Evolutionary conservation across 37 sponge, comb jelly and placozoan species (phyloP).

Genomic region (Hormiphora californensis): DNA sequence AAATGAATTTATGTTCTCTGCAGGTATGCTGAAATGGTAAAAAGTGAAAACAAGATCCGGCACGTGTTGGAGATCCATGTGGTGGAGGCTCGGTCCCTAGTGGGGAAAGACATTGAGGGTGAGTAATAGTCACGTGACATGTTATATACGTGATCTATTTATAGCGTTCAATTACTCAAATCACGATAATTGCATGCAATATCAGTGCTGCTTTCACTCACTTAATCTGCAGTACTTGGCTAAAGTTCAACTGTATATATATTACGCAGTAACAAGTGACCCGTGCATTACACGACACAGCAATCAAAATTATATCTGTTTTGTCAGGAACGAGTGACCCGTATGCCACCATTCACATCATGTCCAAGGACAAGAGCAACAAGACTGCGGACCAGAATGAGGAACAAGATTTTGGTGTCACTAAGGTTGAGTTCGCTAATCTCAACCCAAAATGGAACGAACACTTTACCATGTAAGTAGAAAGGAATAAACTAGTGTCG

Average conservation of each 20-base stretch:
- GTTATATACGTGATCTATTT: background rate
- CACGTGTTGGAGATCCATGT: slow-evolving; percentile 7
- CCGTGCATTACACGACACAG: no score
- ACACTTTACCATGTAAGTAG: slow-evolving; percentile 31
- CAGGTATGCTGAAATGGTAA: slow-evolving; percentile 13
- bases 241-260: no score
- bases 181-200: no score
- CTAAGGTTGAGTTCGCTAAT: slow-evolving; percentile 28
- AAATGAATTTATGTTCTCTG: no score
- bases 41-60: slow-evolving; percentile 24
- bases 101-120: slow-evolving; percentile 45
- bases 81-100: background rate
- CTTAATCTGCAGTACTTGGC: no score
- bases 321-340: slow-evolving; percentile 30
- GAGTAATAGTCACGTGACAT: background rate
- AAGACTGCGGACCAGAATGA: background rate
- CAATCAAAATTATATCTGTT: no score
- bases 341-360: slow-evolving; percentile 19
- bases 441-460: slow-evolving; percentile 55
- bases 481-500: no score
- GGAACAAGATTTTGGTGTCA: slow-evolving; percentile 20
- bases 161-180: background rate
- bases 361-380: slow-evolving; percentile 1
- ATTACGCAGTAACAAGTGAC: no score
- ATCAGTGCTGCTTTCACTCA: no score